Conservation (phyloP, 2,888 invertebrate species). For the Mesoligia furuncula region DNA sequence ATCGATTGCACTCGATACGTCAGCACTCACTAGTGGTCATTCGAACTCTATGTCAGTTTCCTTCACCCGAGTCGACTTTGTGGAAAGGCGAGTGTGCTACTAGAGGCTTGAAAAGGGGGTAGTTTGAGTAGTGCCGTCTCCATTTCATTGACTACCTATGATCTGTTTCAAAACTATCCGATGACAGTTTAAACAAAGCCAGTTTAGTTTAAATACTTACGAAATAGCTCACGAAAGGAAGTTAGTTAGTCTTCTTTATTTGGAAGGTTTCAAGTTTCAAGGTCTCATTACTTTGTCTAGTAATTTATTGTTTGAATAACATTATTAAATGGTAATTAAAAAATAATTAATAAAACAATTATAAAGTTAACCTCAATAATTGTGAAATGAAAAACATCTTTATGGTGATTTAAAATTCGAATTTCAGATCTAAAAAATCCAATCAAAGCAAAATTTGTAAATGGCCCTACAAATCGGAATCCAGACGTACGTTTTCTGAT, state of each 20-base stretch:
- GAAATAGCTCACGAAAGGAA: background rate
- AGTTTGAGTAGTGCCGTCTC: background rate
- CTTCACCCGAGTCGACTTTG: constrained; percentile 15
- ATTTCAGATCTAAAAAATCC: background rate
- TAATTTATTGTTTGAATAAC: too few relatives aligned
- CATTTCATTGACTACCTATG: background rate
- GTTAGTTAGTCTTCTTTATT: background rate
- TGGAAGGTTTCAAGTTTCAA: background rate
- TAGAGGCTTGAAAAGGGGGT: too few relatives aligned
- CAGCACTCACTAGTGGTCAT: constrained; percentile 30
- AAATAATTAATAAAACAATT: background rate
- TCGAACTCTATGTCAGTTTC: constrained; percentile 21
- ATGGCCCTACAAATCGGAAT: background rate
- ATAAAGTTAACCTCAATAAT: background rate
- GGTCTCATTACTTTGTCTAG: background rate
- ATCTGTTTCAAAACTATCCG: background rate
- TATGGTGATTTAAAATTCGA: too few relatives aligned
- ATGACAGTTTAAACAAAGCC: background rate
- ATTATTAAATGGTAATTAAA: background rate
- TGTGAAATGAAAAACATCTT: background rate
- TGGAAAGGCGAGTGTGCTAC: background rate
- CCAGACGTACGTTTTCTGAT: background rate
- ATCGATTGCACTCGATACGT: constrained; percentile 36
- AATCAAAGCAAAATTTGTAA: background rate
- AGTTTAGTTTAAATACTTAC: background rate